Evolutionary conservation across 1,140 invertebrate species (phyloP).

Genomic region (Hirudo medicinalis): DNA sequence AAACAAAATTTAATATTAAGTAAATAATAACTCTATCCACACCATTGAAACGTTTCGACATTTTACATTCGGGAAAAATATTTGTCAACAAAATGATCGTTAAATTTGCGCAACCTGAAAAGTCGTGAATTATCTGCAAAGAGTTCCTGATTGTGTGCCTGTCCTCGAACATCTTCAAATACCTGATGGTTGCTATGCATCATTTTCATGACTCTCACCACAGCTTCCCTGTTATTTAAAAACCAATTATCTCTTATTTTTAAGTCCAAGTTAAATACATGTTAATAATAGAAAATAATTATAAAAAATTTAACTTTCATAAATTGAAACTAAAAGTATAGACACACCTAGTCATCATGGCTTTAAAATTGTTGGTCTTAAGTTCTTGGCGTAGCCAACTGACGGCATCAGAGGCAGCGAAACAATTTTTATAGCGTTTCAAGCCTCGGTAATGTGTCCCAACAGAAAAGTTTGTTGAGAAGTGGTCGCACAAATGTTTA

Average conservation of each 20-base stretch:
- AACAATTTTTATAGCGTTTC: conserved; percentile 7
- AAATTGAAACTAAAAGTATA: no score
- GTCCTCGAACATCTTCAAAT: conserved; percentile 4
- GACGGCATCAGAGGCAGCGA: neutral
- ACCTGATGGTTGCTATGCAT: neutral
- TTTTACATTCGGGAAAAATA: no score
- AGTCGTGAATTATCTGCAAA: conserved; percentile 3
- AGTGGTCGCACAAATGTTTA: conserved; percentile 4
- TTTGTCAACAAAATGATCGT: no score
- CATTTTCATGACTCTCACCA: neutral
- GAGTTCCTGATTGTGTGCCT: neutral
- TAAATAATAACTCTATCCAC: no score
- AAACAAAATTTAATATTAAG: no score
- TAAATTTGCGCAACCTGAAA: neutral
- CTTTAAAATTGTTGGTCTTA: neutral
- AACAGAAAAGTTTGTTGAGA: neutral
- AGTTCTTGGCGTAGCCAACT: neutral
- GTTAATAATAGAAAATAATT: neutral
- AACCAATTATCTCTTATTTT: neutral
- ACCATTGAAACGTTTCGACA: no score
- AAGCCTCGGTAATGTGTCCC: neutral
- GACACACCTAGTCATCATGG: neutral
- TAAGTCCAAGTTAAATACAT: neutral
- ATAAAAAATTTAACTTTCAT: neutral
- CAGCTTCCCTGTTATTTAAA: neutral